Evolutionary conservation across 2,113 vertebrate genomes (phyloP), one percentile per base, ranked within the genome.

Genomic region (Catharus bicknelli): DNA sequence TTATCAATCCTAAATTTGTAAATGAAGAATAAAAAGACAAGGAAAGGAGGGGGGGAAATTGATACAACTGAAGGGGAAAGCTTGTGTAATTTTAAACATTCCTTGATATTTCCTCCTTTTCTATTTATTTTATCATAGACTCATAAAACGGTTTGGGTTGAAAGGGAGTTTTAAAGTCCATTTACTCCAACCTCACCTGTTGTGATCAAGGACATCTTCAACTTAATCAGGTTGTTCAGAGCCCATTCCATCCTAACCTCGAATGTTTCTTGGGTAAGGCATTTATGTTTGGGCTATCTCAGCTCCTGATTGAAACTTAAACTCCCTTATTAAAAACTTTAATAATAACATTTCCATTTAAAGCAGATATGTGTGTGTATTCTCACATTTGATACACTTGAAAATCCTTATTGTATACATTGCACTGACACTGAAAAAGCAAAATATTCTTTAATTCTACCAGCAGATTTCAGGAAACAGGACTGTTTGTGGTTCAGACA

Each of bases 151-250:
- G 0, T 89, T 53, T 48, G 21, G 9, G 5, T 67, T 2, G 0
- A 50, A 86, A 69, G 10, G 20, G 17, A 19, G 18, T 3, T 47
- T 82, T 27, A 12, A 64, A 51, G 8, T 7, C 11, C 20, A 12
- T 9, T 7, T 32, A 26, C 7, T 32, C 18, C 19, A 47, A 45
- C 0, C 0, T 5, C 3, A 9, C 5, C 48, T 54, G 10, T 18
- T 58, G 18, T 19, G 0, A 53, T 21, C 20, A 87, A 5, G 19
- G 29, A 9, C 10, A 47, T 5, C 12, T 83, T 75, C 15, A 70
- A n/a, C 14, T 8, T 30, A 9, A 79, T 40, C 18, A 36, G 16
- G 7, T 14, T 83, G 29, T 32, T 79, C 34, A 69, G 8, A 74
- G 4, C 4, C 11, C 13, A 1, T 1, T 66, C 7, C 18, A 34